phyloP scores from a whole-genome alignment of 2,888 invertebrate species.

The Steinernema carpocapsae region DNA sequence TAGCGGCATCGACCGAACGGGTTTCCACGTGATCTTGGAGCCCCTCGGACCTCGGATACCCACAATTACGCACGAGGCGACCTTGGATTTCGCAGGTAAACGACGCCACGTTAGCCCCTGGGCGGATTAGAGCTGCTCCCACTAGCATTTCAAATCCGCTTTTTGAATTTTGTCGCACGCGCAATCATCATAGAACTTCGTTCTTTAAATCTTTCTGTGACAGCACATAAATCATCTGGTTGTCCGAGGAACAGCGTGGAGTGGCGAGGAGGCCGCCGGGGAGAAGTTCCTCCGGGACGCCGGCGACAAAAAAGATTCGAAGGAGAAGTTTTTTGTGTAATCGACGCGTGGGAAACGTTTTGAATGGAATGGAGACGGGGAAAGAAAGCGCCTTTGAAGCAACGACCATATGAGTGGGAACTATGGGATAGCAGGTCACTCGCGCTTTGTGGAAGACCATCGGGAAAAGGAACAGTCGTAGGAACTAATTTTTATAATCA shows the following conservation, averaged over 20 bases:
- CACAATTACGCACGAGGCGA: constrained; percentile 16
- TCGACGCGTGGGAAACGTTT: constrained; percentile 11
- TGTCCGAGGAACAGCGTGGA: neutral
- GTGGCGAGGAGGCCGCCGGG: neutral
- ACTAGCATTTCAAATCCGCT: neutral
- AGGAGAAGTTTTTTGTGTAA: neutral
- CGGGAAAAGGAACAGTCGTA: too few relatives aligned
- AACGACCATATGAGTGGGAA: too few relatives aligned
- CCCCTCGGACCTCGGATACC: neutral
- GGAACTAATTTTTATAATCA: too few relatives aligned
- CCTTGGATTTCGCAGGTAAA: constrained; percentile 17
- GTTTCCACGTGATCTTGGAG: neutral
- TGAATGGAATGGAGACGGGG: neutral
- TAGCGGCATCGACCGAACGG: neutral
- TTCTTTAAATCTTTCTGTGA: neutral
- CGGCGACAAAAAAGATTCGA: neutral
- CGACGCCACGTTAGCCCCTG: neutral
- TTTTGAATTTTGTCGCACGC: constrained; percentile 14
- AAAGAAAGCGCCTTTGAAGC: neutral
- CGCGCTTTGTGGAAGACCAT: too few relatives aligned
- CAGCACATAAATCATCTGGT: neutral
- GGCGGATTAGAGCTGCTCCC: neutral
- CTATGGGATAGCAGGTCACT: too few relatives aligned
- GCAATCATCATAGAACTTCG: constrained; percentile 19
- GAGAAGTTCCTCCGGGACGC: neutral